Percentiles rank a stretch among this genome's conserved stretches.
Evolutionary conservation across 2,888 invertebrate genomes (phyloP).

Genomic region (Clistopyga incitator): DNA sequence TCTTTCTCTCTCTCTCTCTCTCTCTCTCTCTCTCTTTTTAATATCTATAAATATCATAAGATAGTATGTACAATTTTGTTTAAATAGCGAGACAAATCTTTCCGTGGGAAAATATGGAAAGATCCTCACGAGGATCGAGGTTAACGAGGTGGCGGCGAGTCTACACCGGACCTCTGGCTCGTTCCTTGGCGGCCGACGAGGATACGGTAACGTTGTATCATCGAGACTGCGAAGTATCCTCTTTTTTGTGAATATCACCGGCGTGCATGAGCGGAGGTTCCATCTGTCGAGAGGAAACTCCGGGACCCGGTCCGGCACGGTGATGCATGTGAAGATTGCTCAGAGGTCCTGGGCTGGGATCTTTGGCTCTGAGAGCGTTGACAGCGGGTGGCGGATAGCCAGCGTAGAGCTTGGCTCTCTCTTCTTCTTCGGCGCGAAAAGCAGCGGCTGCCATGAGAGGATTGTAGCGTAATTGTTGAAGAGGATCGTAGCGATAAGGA

Average conservation of each 20-base stretch:
- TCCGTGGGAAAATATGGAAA: conserved; percentile 71
- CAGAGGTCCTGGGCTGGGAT: conserved; percentile 85
- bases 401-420: conserved; percentile 89
- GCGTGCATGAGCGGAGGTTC: conserved; percentile 80
- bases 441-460: conserved; percentile 91
- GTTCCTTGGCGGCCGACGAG: conserved; percentile 63
- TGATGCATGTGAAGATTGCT: conserved; percentile 86
- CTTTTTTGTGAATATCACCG: conserved; percentile 86
- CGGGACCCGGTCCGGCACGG: conserved; percentile 85
- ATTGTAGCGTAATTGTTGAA: conserved; percentile 89
- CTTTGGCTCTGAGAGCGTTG: conserved; percentile 85
- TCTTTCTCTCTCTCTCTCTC: conserved; percentile 57
- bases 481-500: conserved; percentile 89
- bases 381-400: conserved; percentile 84
- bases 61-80: conserved; percentile 80
- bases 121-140: conserved; percentile 33
- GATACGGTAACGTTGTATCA: conserved; percentile 80
- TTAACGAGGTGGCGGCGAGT: background rate
- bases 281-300: conserved; percentile 81
- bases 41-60: conserved; percentile 82
- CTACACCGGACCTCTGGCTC: conserved; percentile 51
- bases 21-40: conserved; percentile 53
- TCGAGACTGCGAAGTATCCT: conserved; percentile 86
- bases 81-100: conserved; percentile 69
- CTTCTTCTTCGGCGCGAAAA: conserved; percentile 90